Evolutionary conservation across 2,113 vertebrate species (phyloP), one percentile per base, ranked within the genome.

Genomic region (Macroglossus sobrinus): DNA sequence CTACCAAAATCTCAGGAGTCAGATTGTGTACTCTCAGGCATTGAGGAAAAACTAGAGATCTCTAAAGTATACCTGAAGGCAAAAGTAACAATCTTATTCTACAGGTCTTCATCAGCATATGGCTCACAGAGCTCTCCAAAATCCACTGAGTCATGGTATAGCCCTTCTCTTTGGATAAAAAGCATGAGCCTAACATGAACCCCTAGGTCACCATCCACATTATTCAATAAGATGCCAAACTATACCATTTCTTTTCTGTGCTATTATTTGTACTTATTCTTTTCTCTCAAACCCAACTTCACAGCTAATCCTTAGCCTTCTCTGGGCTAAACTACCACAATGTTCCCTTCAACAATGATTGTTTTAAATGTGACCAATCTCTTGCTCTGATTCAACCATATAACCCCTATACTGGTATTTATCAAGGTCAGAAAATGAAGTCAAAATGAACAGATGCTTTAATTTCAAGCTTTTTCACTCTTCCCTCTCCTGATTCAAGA

Each of bases 391-490:
- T 86, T 92, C 57, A 96, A 78, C 47, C 4, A 57, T n/a, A 43
- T 81, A 66, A 94, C 12, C 92, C 81, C 82, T 63, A 92, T 33
- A 94, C 66, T 50, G 84, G 13, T 64, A 84, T 78, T 95, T 43
- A 38, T 57, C n/a, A 79, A 89, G 11, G 26, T 86, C n/a, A 96
- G 30, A 95, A 91, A 96, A 95, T 89, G 24, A 96, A 93, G 68
- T 86, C 19, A 96, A 95, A 90, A 94, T 88, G 64, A 84, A 64
- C 81, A 85, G 43, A 91, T 79, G 26, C 40, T 96, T 93, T 91
- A 45, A 79, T 87, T 97, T 89, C 50, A 96, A 94, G 55, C 35
- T 21, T 94, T 50, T 71, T 59, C 16, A 84, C 38, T 84, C 59
- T 89, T 86, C 33, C 30, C 53, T 91, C 66, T 80, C 86, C 61